phyloP scores from a whole-genome alignment of 2,888 invertebrate genomes.

The Drosophila robusta region DNA sequence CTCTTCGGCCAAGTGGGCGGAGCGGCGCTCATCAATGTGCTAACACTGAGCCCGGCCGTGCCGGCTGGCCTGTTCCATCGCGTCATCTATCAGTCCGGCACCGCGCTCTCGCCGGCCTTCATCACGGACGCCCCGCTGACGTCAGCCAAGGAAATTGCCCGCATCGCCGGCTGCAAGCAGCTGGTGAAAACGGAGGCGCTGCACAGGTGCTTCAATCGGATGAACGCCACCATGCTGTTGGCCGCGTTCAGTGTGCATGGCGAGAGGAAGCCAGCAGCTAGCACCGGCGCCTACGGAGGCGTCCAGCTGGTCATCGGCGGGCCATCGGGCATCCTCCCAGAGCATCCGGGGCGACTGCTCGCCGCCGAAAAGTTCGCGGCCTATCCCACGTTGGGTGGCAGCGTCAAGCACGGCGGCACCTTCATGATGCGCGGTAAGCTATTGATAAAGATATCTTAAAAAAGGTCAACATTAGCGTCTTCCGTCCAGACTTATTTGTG shows the following conservation, averaged over 20 bases:
- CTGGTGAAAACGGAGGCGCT: constrained; percentile 75
- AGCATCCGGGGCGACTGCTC: constrained; percentile 81
- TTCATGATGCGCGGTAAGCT: constrained; percentile 84
- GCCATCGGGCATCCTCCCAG: constrained; percentile 82
- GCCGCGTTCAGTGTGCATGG: constrained; percentile 83
- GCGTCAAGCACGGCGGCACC: constrained; percentile 85
- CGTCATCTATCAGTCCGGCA: constrained; percentile 86
- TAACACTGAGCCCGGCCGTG: constrained; percentile 85
- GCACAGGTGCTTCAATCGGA: constrained; percentile 82
- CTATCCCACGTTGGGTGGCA: constrained; percentile 85
- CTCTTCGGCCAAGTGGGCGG: constrained; percentile 87
- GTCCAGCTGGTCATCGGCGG: constrained; percentile 83
- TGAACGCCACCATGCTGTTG: constrained; percentile 83
- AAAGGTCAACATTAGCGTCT: not conserved
- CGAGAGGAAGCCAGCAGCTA: constrained; percentile 57
- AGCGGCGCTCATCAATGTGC: constrained; percentile 85
- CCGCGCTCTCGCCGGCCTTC: constrained; percentile 86
- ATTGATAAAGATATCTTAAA: not conserved
- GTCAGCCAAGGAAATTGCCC: constrained; percentile 83
- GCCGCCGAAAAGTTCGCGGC: constrained; percentile 79
- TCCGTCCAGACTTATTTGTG: constrained; percentile 73
- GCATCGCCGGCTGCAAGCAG: constrained; percentile 83
- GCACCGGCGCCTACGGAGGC: constrained; percentile 77
- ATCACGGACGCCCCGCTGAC: constrained; percentile 84
- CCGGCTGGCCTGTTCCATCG: constrained; percentile 85